A percentile compares a stretch with the other conserved stretches of the same genome.
These are phyloP conservation scores for Thera obeliscata DNA, from an alignment of 2,888 invertebrate genomes.

Conservation along the genomic window DNA sequence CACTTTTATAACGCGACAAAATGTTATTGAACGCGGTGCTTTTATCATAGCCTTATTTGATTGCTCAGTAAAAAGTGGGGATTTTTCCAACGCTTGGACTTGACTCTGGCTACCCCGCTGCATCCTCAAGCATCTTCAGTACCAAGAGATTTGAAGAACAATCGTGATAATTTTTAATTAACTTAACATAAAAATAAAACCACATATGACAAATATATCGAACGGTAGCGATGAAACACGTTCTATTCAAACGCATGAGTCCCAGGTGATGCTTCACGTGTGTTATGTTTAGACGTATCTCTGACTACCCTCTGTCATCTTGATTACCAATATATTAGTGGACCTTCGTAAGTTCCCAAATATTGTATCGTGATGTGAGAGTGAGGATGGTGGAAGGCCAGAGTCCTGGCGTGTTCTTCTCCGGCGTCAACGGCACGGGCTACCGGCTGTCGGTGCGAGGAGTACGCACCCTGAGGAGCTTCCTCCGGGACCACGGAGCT, in stretches of 20 bases:
- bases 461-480: constrained; percentile 85
- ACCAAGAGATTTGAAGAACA: neutral
- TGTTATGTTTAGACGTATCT: neutral
- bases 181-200: neutral
- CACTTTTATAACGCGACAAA: neutral
- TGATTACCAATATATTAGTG: neutral
- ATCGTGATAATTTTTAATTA: neutral
- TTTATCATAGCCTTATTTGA: neutral
- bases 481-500: constrained; percentile 86
- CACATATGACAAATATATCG: neutral
- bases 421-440: constrained; percentile 81
- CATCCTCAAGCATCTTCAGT: neutral
- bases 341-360: neutral
- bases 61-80: neutral
- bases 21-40: constrained; percentile 3
- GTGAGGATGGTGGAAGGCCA: constrained; percentile 67
- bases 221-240: neutral
- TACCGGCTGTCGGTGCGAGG: constrained; percentile 85
- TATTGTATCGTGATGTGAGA: constrained; percentile 8
- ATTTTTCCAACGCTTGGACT: neutral
- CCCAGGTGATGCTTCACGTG: neutral
- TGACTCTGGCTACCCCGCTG: neutral
- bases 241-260: neutral
- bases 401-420: constrained; percentile 66
- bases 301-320: neutral